Conservation (phyloP, 2,113 vertebrate genomes). For the Anser brachyrhynchus region DNA sequence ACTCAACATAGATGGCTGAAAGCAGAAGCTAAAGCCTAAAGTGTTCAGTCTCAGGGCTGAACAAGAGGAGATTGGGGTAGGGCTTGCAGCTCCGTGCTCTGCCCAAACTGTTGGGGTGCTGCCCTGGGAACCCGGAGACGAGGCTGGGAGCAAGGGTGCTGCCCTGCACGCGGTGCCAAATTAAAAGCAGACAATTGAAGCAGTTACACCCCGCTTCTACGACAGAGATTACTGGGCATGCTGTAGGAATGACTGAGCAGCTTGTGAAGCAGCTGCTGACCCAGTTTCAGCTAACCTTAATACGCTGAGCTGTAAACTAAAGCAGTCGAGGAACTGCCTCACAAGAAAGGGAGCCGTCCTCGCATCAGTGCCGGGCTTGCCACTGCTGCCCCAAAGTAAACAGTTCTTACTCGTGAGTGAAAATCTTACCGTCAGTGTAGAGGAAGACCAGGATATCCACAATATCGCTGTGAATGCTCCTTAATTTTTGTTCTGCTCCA, state of each 20-base stretch:
- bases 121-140: neutral
- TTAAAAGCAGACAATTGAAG: neutral
- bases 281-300: conserved; percentile 59
- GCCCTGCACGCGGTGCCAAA: neutral
- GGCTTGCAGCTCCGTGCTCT: neutral
- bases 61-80: neutral
- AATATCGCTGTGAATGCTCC: neutral
- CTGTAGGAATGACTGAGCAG: conserved; percentile 44
- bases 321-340: conserved; percentile 18
- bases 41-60: neutral
- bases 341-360: neutral
- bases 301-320: neutral
- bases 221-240: neutral
- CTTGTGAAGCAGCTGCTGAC: conserved; percentile 53
- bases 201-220: neutral
- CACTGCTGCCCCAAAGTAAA: neutral
- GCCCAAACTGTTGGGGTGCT: neutral
- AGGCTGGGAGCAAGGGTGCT: neutral
- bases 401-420: neutral
- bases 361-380: neutral
- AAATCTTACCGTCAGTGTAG: neutral
- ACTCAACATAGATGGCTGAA: neutral
- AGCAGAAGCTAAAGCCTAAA: neutral
- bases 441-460: neutral
- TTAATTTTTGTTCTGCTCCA: neutral